These are phyloP conservation scores for Leucoraja ocellata DNA, from an alignment of 2,797 vertebrate species.

Conservation along the genomic window DNA sequence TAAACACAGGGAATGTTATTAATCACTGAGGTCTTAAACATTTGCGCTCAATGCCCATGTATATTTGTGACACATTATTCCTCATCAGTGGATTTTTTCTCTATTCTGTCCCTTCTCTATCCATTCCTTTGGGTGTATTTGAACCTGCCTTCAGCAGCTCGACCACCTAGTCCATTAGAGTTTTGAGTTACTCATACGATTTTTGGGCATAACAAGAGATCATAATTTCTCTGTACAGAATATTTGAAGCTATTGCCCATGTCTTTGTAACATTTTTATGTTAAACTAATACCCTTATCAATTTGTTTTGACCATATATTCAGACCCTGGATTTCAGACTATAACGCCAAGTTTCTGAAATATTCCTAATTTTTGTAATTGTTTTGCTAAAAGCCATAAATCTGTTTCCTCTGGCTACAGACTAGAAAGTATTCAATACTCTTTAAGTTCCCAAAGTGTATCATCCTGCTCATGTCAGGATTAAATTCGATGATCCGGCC, in stretches of 20 bases:
- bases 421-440: too few relatives aligned
- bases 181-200: background rate
- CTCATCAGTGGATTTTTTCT: background rate
- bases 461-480: background rate
- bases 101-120: background rate
- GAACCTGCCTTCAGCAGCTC: background rate
- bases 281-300: too few relatives aligned
- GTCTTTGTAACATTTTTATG: background rate
- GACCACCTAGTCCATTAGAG: background rate
- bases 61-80: background rate
- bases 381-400: too few relatives aligned
- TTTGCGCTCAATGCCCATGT: background rate
- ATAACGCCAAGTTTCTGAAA: too few relatives aligned
- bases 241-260: background rate
- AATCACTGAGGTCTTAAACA: background rate
- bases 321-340: too few relatives aligned
- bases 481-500: background rate
- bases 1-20: background rate
- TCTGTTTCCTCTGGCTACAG: too few relatives aligned
- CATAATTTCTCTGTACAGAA: background rate
- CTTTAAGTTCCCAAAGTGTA: background rate
- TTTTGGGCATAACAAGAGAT: background rate
- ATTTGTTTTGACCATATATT: too few relatives aligned
- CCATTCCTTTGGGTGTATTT: background rate
- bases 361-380: too few relatives aligned